phyloP scores from a whole-genome alignment of 2,888 invertebrate genomes.

The Lasioglossum vierecki region DNA sequence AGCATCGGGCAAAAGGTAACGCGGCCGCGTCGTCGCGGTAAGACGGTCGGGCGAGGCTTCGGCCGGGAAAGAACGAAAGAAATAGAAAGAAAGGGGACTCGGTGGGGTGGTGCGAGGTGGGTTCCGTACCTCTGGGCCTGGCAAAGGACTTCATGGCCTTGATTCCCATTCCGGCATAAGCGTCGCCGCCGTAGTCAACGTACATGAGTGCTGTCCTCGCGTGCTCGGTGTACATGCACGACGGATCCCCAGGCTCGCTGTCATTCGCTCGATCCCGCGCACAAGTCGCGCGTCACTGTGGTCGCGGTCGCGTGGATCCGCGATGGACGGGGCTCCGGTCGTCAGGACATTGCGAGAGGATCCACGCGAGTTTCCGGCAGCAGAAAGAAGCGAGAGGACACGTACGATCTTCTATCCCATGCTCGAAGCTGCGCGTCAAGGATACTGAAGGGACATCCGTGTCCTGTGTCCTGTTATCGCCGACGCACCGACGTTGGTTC shows the following conservation, averaged over 20 bases:
- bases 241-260: slow-evolving; percentile 49
- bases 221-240: slow-evolving; percentile 68
- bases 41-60: slow-evolving; percentile 1
- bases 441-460: neutral
- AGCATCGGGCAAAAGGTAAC: slow-evolving; percentile 14
- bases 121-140: slow-evolving; percentile 91
- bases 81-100: slow-evolving; percentile 4
- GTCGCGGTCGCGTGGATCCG: neutral
- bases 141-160: slow-evolving; percentile 94
- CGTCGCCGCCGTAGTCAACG: slow-evolving; percentile 85
- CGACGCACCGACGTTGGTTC: neutral
- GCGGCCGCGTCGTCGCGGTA: neutral
- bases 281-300: neutral
- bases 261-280: slow-evolving; percentile 37
- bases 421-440: neutral
- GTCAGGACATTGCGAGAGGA: slow-evolving; percentile 34
- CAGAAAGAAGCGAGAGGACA: no score
- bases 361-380: neutral
- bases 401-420: slow-evolving; percentile 24
- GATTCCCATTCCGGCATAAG: slow-evolving; percentile 92
- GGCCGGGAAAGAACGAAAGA: neutral
- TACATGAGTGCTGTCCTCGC: slow-evolving; percentile 84
- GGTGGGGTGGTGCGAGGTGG: neutral
- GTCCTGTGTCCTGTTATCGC: neutral
- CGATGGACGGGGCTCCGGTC: slow-evolving; percentile 8